A percentile compares a stretch with the other conserved stretches of the same genome.
phyloP scores from a whole-genome alignment of 1,140 invertebrate genomes.

The Scaptomyza hsui region DNA sequence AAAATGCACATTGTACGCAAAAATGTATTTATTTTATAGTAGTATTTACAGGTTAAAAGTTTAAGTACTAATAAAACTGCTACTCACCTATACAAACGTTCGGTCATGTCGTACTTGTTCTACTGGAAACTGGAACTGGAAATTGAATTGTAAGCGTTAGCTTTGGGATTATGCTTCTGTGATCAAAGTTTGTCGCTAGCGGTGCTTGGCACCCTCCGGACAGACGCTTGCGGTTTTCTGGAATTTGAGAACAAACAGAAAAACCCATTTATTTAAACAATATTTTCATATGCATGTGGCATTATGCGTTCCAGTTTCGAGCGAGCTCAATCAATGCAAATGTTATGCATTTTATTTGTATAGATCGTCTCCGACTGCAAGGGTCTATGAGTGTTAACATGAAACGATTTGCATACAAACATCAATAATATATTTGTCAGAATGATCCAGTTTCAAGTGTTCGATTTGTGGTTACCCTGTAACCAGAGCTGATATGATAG shows the following conservation, averaged over 20 bases:
- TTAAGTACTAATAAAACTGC: not conserved
- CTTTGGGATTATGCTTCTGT: conserved; percentile 26
- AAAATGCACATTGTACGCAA: not conserved
- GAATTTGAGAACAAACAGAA: conserved; percentile 38
- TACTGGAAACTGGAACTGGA: conserved; percentile 6
- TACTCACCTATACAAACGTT: conserved; percentile 52
- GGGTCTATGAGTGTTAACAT: conserved; percentile 39
- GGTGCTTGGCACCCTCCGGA: conserved; percentile 40
- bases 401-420: conserved; percentile 46
- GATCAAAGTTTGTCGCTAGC: conserved; percentile 1
- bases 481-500: not conserved
- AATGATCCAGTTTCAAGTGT: not conserved
- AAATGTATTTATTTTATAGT: not conserved
- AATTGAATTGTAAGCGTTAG: conserved; percentile 1
- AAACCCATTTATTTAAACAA: conserved; percentile 39
- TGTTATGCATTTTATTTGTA: conserved; percentile 22
- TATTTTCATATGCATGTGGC: conserved; percentile 26
- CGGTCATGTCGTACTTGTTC: conserved; percentile 39
- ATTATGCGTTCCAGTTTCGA: conserved; percentile 8
- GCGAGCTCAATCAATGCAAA: conserved; percentile 17
- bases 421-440: conserved; percentile 30
- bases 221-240: conserved; percentile 39
- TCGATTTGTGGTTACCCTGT: not conserved
- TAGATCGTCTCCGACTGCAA: conserved; percentile 12
- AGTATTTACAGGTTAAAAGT: not conserved